Evolutionary conservation across 2,888 invertebrate species (phyloP).

Genomic region (Epistrophella euchroma): DNA sequence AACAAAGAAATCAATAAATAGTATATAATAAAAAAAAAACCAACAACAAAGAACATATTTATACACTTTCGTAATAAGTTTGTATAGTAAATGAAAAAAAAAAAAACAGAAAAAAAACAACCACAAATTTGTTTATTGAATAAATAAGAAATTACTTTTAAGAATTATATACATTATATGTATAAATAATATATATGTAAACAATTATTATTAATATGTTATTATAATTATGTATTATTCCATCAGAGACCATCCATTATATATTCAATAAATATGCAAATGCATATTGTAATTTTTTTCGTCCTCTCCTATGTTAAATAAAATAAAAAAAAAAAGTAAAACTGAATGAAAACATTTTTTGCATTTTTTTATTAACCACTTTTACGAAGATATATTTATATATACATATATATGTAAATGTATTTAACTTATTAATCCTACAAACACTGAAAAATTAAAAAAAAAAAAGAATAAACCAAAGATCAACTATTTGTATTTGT

Average conservation of each 20-base stretch:
- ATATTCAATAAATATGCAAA: constrained; percentile 59
- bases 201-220: constrained; percentile 71
- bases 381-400: constrained; percentile 69
- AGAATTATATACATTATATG: constrained; percentile 76
- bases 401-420: constrained; percentile 64
- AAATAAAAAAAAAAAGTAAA: constrained; percentile 76
- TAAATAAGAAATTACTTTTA: constrained; percentile 70
- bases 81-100: constrained; percentile 77
- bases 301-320: constrained; percentile 77
- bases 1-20: constrained; percentile 75
- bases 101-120: constrained; percentile 74
- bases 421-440: constrained; percentile 66
- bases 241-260: constrained; percentile 61
- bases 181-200: constrained; percentile 74
- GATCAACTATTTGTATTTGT: constrained; percentile 65
- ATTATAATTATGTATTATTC: constrained; percentile 65
- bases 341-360: constrained; percentile 60
- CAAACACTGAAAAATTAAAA: constrained; percentile 63
- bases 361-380: constrained; percentile 75
- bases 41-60: constrained; percentile 76
- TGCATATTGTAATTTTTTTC: constrained; percentile 73
- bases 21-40: constrained; percentile 68
- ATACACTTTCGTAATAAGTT: constrained; percentile 77
- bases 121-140: constrained; percentile 71
- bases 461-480: constrained; percentile 36